phyloP scores from a whole-genome alignment of 1,140 invertebrate species.

The Helicoverpa armigera region DNA sequence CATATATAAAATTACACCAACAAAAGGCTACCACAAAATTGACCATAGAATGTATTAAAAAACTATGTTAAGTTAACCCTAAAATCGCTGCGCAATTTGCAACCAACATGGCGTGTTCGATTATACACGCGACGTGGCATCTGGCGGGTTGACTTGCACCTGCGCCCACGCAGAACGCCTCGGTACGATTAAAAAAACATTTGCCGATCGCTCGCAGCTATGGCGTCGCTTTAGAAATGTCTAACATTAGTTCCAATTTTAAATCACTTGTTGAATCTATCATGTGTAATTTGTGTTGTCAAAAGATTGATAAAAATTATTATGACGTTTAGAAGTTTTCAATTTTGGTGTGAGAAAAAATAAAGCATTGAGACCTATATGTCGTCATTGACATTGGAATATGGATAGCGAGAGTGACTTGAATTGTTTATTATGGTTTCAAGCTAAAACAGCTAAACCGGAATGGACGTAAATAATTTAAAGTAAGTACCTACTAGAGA shows the following conservation, averaged over 20 bases:
- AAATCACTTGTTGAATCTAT: not conserved
- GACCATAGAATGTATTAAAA: constrained; percentile 10
- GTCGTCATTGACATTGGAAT: no score
- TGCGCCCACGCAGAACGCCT: constrained; percentile 1
- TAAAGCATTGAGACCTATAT: no score
- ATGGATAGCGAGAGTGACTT: no score
- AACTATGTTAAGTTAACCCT: constrained; percentile 30
- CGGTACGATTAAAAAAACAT: constrained; percentile 40
- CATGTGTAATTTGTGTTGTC: no score
- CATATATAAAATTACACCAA: not conserved
- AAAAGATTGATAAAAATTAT: no score
- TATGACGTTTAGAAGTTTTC: no score
- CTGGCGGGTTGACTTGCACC: constrained; percentile 22
- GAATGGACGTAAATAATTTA: no score
- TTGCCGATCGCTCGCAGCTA: not conserved
- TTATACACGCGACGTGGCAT: constrained; percentile 45
- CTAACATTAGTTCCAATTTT: not conserved
- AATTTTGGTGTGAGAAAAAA: no score
- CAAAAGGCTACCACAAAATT: not conserved
- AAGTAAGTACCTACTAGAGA: no score
- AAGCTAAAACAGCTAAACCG: no score
- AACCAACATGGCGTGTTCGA: constrained; percentile 39
- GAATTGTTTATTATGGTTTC: no score
- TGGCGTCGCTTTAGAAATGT: not conserved
- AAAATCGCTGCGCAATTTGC: constrained; percentile 46